Base-by-base conservation (phyloP, 1,140 invertebrate species). In the Sesamia nonagrioides region DNA sequence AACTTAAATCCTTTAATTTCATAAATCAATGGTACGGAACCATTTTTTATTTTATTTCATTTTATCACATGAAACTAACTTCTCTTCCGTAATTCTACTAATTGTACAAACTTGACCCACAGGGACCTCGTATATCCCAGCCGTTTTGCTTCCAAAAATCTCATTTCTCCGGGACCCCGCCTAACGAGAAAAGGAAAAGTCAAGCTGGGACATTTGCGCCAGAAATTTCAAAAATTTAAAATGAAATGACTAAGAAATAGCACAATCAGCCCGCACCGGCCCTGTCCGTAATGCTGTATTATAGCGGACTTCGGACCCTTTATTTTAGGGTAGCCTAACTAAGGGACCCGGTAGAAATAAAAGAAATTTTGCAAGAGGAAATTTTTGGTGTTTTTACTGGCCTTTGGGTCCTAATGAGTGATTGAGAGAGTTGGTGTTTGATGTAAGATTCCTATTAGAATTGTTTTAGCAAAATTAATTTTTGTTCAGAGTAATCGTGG, bases 191-290 rank as follows among this genome's bases (percentile, higher is more conserved):
- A 8, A 3, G 13, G 17, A 71, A 71, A 68, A 15, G 8, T 17
- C 48, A 52, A 52, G 18, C 35, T 3, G 13, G 27, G 9, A 40
- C 17, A 1, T 18, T 9, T 42, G 35, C 27, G 27, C 27, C 27
- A 27, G 6, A 18, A 71, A 60, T 17, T 75, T 75, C 40, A 75
- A 75, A 75, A 61, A 61, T 75, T 75, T 75, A 42, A 75, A 75
- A 21, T 17, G 72, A 27, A 17, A 42, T 15, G 5, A 13, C 9
- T 6, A 35, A 50, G 69, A 37, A 72, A 72, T 69, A 48, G 56
- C 18, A 75, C 72, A 50, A 75, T 63, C 56, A 50, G n/a, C 52
- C 71, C 50, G 45, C 9, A 35, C 61, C 42, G 11, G 54, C 45
- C 33, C 27, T 17, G 33, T 13, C 18, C 27, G 18, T 75, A 58